Evolutionary conservation across 2,113 vertebrate genomes (phyloP).

Genomic region (Microcebus jonahi): DNA sequence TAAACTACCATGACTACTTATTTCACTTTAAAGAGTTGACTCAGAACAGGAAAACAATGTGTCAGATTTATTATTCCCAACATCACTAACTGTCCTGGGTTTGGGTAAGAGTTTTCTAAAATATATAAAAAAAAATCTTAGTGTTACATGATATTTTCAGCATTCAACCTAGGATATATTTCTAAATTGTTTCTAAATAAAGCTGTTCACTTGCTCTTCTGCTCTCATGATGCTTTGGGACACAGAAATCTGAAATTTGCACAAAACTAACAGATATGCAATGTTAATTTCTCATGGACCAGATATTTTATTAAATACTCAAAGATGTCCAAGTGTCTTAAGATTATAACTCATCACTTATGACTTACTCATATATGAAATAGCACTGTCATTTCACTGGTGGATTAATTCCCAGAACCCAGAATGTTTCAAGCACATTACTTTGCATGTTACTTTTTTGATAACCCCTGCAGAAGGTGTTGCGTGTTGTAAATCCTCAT

Average conservation of each 20-base stretch:
- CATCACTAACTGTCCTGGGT: slow-evolving; percentile 12
- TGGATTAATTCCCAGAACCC: neutral
- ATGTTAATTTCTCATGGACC: neutral
- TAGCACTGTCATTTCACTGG: neutral
- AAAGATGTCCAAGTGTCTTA: neutral
- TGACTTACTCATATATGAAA: neutral
- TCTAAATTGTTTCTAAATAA: neutral
- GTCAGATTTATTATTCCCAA: neutral
- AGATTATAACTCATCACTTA: neutral
- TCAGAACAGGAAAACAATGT: neutral
- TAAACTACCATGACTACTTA: neutral
- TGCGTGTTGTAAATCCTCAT: neutral
- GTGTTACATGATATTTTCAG: neutral
- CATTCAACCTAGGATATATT: neutral
- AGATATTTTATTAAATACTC: slow-evolving; percentile 27
- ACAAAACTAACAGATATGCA: neutral
- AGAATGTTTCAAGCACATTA: slow-evolving; percentile 27
- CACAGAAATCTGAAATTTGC: neutral
- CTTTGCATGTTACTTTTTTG: neutral
- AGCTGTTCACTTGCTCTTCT: neutral
- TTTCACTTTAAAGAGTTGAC: slow-evolving; percentile 40
- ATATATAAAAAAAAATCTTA: neutral
- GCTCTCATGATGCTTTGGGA: neutral
- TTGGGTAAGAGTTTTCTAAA: slow-evolving; percentile 50
- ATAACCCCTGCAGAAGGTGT: neutral